Conservation (phyloP, 2,888 invertebrate species). For the Acrobeloides nanus region DNA sequence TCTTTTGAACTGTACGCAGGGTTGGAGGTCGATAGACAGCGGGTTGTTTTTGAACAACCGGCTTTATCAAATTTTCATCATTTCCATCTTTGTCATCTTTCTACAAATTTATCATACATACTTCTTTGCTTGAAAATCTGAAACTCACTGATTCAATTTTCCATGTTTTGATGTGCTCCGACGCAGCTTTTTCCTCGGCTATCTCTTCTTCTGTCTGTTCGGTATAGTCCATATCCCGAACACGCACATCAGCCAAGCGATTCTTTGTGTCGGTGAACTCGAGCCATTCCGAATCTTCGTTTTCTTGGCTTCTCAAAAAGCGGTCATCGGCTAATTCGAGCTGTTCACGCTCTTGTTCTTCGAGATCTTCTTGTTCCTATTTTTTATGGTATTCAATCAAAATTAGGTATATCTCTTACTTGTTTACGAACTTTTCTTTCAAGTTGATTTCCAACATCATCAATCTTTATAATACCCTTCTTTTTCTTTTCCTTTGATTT, state of each 20-base stretch:
- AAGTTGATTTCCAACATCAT: too few relatives aligned
- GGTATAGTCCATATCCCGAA: background rate
- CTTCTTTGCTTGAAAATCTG: too few relatives aligned
- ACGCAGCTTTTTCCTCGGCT: slow-evolving; percentile 3
- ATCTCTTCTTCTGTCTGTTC: slow-evolving; percentile 5
- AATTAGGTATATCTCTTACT: too few relatives aligned
- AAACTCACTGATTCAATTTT: background rate
- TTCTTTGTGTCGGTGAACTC: too few relatives aligned
- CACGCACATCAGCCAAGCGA: too few relatives aligned
- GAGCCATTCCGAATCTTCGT: slow-evolving; percentile 10
- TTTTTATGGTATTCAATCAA: too few relatives aligned
- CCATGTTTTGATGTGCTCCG: slow-evolving; percentile 8
- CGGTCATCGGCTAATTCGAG: too few relatives aligned
- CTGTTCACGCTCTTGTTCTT: too few relatives aligned
- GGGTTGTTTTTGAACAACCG: slow-evolving; percentile 4
- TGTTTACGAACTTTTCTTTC: too few relatives aligned
- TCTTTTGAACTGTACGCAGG: background rate
- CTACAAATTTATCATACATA: background rate
- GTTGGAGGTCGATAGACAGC: slow-evolving; percentile 8
- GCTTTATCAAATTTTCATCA: background rate
- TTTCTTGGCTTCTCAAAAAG: slow-evolving; percentile 1
- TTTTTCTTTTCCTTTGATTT: too few relatives aligned
- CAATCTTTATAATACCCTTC: too few relatives aligned
- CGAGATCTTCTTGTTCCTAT: too few relatives aligned
- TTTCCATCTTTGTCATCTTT: slow-evolving; percentile 6